Evolutionary conservation across 2,797 vertebrate genomes (phyloP).

Genomic region (Poecilia gillii): DNA sequence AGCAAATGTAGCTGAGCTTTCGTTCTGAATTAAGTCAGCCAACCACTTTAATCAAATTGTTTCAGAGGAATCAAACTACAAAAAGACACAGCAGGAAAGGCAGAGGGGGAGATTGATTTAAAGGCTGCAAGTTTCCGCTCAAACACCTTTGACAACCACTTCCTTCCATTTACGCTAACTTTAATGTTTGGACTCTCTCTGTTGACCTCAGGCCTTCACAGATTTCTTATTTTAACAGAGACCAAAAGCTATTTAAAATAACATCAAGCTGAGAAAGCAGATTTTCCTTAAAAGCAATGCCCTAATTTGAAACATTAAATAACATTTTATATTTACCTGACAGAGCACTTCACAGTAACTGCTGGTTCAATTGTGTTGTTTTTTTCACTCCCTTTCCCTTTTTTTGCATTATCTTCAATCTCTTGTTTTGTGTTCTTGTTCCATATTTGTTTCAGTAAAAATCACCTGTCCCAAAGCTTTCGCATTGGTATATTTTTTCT

Average conservation of each 20-base stretch:
- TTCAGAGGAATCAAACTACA: constrained; percentile 74
- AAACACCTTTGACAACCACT: constrained; percentile 21
- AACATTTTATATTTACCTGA: constrained; percentile 1
- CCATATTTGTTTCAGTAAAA: neutral
- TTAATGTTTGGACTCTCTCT: constrained; percentile 6
- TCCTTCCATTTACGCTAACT: constrained; percentile 25
- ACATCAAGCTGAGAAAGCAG: neutral
- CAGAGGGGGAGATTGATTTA: constrained; percentile 43
- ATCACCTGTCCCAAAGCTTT: neutral
- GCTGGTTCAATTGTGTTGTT: neutral
- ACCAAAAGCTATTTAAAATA: neutral
- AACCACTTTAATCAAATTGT: constrained; percentile 79
- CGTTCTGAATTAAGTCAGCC: constrained; percentile 73
- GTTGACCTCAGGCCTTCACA: constrained; percentile 18
- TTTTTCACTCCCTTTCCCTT: neutral
- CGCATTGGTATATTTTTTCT: neutral
- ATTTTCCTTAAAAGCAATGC: neutral
- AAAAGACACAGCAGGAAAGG: constrained; percentile 34
- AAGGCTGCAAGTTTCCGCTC: constrained; percentile 35
- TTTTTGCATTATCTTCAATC: neutral
- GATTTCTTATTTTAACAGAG: neutral
- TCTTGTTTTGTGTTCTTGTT: neutral
- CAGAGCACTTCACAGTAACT: neutral
- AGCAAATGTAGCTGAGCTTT: constrained; percentile 73
- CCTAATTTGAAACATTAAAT: neutral